Evolutionary conservation across 2,113 vertebrate species (phyloP), one percentile per base, ranked within the genome.

Genomic region (Tragelaphus strepsiceros): DNA sequence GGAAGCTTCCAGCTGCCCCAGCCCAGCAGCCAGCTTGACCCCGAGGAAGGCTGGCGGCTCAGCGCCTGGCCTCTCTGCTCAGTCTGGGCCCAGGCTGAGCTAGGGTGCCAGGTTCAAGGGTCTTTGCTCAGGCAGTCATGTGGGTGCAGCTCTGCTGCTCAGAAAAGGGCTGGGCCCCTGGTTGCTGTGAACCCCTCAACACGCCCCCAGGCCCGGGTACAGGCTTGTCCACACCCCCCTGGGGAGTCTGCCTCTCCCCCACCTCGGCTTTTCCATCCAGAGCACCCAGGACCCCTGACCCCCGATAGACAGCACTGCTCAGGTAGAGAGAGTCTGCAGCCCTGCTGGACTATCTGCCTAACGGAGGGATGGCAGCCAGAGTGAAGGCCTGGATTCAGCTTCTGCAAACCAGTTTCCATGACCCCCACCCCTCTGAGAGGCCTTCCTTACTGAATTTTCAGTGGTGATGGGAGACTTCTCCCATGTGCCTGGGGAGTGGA

Each of bases 141-240:
- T 30, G n/a, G 51, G 26, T 43, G 28, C 8, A 26, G n/a, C 17
- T 58, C 78, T 32, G 16, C 17, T 71, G 32, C 56, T 21, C 39
- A 43, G 26, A 30, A 59, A 71, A 51, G 26, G 46, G 2, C 5
- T 43, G 43, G n/a, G 22, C 26, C 51, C 21, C 74, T 17, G 26
- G 77, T 14, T 2, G 14, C 89, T 35, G 17, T 2, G n/a, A 84
- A 21, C 21, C 77, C 15, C 15, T 64, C 39, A 1, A 3, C 9
- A 1, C 0, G 16, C 43, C 39, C 5, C 19, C 21, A 3, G 3
- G 6, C 67, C 32, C 6, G 3, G 16, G 64, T 64, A 32, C 4
- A 10, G 17, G 32, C n/a, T 22, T 43, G 16, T 2, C 8, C 32
- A 26, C 2, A 12, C 17, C 17, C 8, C 22, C 35, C 9, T 11